A percentile compares a stretch with the other conserved stretches of the same genome.
Conservation (phyloP, 1,140 invertebrate species). For the Lepeophtheirus salmonis region DNA sequence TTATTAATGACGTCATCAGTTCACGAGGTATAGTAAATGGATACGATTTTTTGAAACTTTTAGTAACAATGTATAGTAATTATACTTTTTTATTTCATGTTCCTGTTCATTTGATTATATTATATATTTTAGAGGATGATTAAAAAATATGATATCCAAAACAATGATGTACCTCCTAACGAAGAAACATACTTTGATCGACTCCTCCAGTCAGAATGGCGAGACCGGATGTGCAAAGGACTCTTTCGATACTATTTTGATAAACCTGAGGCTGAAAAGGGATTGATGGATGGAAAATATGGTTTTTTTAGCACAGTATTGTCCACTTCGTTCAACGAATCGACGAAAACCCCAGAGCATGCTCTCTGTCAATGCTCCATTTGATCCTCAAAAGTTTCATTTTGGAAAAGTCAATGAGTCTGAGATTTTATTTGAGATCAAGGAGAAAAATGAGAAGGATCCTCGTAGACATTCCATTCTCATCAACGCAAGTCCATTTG, state of each 20-base stretch:
- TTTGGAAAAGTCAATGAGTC: conserved; percentile 26
- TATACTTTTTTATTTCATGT: not conserved
- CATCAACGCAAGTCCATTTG: conserved; percentile 29
- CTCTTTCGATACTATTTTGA: conserved; percentile 3
- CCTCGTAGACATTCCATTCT: conserved; percentile 22
- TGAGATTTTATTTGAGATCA: conserved; percentile 23
- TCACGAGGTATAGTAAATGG: too few relatives aligned
- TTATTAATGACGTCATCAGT: too few relatives aligned
- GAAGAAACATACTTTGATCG: not conserved
- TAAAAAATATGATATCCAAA: not conserved
- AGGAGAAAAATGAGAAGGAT: not conserved
- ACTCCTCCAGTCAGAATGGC: not conserved
- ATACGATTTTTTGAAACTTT: too few relatives aligned
- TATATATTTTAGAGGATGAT: not conserved
- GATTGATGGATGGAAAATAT: conserved; percentile 1
- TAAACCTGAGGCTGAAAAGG: not conserved
- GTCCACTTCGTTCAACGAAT: conserved; percentile 24
- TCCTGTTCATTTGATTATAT: not conserved
- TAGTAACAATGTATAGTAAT: too few relatives aligned
- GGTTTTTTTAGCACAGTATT: conserved; percentile 24
- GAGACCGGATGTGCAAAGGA: not conserved
- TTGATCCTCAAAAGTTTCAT: conserved; percentile 27
- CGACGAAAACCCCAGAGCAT: conserved; percentile 26
- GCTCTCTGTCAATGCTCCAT: conserved; percentile 24
- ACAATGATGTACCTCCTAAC: not conserved